A percentile compares a stretch with the other conserved stretches of the same genome.
These are phyloP conservation scores for Sprattus sprattus DNA, from an alignment of 2,113 vertebrate genomes.

Conservation along the genomic window DNA sequence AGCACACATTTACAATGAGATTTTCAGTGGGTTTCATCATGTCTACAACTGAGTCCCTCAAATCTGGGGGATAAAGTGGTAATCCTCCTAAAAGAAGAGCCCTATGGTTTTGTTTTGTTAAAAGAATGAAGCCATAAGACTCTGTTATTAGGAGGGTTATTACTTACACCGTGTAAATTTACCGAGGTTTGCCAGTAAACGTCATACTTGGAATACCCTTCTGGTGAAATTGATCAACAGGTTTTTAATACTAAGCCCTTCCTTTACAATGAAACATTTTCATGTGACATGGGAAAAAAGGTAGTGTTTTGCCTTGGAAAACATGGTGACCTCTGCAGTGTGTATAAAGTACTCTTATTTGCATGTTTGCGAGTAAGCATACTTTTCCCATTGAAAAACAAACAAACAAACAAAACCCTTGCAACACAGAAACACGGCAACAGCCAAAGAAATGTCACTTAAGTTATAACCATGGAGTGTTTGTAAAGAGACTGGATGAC, in stretches of 20 bases:
- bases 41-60: not conserved
- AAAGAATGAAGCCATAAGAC: too few relatives aligned
- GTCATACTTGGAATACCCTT: too few relatives aligned
- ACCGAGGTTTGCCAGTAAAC: too few relatives aligned
- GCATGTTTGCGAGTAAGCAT: not conserved
- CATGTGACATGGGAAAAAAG: not conserved
- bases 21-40: not conserved
- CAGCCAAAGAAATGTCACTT: not conserved
- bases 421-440: not conserved
- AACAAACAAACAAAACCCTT: too few relatives aligned
- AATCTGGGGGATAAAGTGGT: not conserved
- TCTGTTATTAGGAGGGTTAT: too few relatives aligned
- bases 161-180: too few relatives aligned
- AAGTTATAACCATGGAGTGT: not conserved
- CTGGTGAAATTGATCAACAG: not conserved
- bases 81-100: too few relatives aligned
- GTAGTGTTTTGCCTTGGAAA: not conserved
- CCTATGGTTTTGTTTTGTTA: too few relatives aligned
- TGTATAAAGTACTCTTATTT: not conserved
- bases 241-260: not conserved
- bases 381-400: not conserved
- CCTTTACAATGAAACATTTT: not conserved
- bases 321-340: not conserved
- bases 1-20: not conserved
- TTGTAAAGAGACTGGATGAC: not conserved